A percentile compares a stretch with the other conserved stretches of the same genome.
Evolutionary conservation across 1,140 invertebrate genomes (phyloP).

Genomic region (Diploscapter pachys): DNA sequence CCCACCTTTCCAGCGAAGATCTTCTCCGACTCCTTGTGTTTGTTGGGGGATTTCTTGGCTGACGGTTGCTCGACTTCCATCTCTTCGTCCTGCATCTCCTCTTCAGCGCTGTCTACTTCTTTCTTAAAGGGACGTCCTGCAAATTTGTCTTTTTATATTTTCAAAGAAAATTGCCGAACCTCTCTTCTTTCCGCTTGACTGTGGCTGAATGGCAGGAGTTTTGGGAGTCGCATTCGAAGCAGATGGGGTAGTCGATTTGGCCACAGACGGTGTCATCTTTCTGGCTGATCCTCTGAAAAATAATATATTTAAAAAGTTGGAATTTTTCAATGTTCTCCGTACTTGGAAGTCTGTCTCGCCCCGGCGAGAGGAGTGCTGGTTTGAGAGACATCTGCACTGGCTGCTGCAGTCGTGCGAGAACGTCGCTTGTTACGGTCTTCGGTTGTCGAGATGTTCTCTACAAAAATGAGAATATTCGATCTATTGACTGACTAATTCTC

Average conservation of each 20-base stretch:
- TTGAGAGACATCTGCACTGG: background rate
- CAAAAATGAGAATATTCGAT: background rate
- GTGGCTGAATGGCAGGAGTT: background rate
- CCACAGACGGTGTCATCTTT: too few species aligned
- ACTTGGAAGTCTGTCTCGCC: background rate
- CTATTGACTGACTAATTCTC: conserved; percentile 1
- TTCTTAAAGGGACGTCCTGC: conserved; percentile 9
- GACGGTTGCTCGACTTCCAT: conserved; percentile 34
- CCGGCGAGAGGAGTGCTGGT: background rate
- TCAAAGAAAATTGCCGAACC: too few species aligned
- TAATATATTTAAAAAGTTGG: too few species aligned
- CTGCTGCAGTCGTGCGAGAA: background rate
- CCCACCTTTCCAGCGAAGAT: conserved; percentile 38
- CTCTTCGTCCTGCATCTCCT: conserved; percentile 5
- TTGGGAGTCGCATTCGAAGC: background rate
- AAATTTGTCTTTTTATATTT: too few species aligned
- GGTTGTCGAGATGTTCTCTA: conserved; percentile 19
- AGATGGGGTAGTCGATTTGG: background rate
- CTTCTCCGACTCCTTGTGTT: background rate
- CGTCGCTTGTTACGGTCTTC: background rate
- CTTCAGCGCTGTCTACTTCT: conserved; percentile 18
- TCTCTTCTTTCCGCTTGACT: too few species aligned
- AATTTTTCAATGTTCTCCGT: background rate
- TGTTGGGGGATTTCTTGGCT: conserved; percentile 21
- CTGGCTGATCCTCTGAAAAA: too few species aligned